Base-by-base conservation (phyloP, 2,888 invertebrate species). In the Tipula lateralis region DNA sequence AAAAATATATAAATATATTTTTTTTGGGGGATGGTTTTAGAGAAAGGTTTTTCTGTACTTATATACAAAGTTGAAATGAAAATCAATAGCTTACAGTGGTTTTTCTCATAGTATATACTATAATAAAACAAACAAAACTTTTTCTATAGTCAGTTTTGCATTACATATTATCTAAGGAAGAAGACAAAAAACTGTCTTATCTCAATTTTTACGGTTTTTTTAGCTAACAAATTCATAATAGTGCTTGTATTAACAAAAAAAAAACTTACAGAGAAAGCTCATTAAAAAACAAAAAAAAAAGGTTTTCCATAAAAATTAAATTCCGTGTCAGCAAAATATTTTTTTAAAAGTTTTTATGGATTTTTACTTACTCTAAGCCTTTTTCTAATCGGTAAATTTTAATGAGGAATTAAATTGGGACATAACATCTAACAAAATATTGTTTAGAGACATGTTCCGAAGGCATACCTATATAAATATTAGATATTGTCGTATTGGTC, bases 331-430 rank as follows among this genome's bases (percentile, higher is more conserved):
- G 66, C 66, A 66, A 50, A 50, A 50, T 19, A n/a, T 50, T 50
- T 50, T 16, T 66, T 66, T 66, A 12, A 50, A 50, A 50, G 44
- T 66, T 66, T 66, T 66, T 24, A 66, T 66, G 2, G 9, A 66
- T 24, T 24, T 66, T 66, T 66, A 66, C 24, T 19, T 66, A 66
- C 24, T 66, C 9, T 66, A 66, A 66, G 24, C 19, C 66, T 66
- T 39, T 66, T 66, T 66, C 66, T 66, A 66, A 66, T 66, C 66
- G 66, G 66, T 66, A 66, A 66, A 66, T 66, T 66, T 24, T 66
- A 24, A 66, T 66, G 66, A 66, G 24, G 24, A 66, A 66, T 66
- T 24, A 66, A 66, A 66, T 50, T 50, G 44, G 5, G 16, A 50
- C 36, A 12, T 36, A 36, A 6, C 36, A 9, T 9, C 12, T 36